Conservation (phyloP, 1,140 invertebrate genomes). For the Drosophila repleta region DNA sequence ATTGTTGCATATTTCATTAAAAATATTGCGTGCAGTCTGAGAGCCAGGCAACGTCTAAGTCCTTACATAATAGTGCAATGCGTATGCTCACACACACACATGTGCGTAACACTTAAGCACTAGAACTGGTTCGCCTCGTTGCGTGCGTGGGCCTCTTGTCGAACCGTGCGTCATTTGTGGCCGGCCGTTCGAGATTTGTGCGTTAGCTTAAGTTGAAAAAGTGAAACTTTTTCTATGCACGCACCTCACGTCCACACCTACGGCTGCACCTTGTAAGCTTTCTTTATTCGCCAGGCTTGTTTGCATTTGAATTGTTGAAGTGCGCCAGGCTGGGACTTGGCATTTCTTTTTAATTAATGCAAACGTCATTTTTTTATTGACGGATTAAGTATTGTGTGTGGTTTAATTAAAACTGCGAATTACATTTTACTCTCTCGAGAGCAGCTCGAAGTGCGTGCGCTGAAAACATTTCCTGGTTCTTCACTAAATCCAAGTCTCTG, state of each 20-base stretch:
- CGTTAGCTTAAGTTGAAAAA: constrained; percentile 37
- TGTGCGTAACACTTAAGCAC: constrained; percentile 71
- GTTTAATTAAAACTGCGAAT: constrained; percentile 2
- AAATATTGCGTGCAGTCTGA: constrained; percentile 67
- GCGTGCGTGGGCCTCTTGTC: constrained; percentile 50
- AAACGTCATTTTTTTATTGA: constrained; percentile 7
- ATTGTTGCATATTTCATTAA: constrained; percentile 77
- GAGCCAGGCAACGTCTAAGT: constrained; percentile 24
- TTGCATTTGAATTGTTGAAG: constrained; percentile 61
- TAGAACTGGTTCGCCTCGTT: constrained; percentile 33
- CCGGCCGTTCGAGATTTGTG: constrained; percentile 59
- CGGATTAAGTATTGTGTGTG: neutral
- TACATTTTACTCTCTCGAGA: neutral
- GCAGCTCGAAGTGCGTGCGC: no score
- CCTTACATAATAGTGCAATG: constrained; percentile 30
- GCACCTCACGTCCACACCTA: neutral
- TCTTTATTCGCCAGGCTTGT: constrained; percentile 14
- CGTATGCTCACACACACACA: constrained; percentile 26
- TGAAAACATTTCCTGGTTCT: no score
- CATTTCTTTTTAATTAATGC: constrained; percentile 73
- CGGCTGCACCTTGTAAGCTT: constrained; percentile 26
- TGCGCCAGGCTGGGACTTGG: constrained; percentile 54
- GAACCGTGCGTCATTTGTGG: constrained; percentile 62
- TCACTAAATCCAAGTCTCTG: neutral
- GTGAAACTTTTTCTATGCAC: constrained; percentile 55